A percentile compares a stretch with the other conserved stretches of the same genome.
Conservation (phyloP, 2,113 vertebrate genomes). For the Lampris incognitus region DNA sequence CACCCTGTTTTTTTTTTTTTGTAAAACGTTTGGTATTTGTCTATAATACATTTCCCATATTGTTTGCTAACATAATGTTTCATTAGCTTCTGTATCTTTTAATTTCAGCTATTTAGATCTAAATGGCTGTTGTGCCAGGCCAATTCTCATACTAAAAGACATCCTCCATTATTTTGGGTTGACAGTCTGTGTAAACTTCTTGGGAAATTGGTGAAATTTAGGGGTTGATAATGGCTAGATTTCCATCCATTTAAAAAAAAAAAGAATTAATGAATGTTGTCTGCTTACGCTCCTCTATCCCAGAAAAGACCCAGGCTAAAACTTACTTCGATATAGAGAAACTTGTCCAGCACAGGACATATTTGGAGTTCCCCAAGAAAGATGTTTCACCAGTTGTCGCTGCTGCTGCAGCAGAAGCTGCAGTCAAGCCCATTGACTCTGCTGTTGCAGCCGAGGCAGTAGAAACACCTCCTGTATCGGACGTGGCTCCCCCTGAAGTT, state of each 20-base stretch:
- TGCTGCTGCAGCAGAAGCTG: constrained; percentile 20
- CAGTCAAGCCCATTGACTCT: not conserved
- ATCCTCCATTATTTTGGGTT: not conserved
- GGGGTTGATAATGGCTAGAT: constrained; percentile 4
- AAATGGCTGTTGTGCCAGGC: not conserved
- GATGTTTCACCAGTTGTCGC: constrained; percentile 20
- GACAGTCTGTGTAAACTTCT: not conserved
- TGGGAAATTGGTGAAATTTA: constrained; percentile 2
- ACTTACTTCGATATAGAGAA: constrained; percentile 80
- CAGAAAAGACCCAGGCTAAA: constrained; percentile 70
- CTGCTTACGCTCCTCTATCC: constrained; percentile 60
- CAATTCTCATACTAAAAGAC: not conserved
- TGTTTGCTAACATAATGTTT: not conserved
- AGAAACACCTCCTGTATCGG: not conserved
- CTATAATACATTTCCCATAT: not conserved
- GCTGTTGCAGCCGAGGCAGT: constrained; percentile 26
- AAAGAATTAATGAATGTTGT: constrained; percentile 54
- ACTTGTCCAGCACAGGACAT: constrained; percentile 75
- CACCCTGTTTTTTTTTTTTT: not conserved
- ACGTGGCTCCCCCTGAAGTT: not conserved
- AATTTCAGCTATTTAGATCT: not conserved
- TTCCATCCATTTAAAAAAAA: not conserved
- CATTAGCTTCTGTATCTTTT: not conserved
- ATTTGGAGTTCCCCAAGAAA: constrained; percentile 59
- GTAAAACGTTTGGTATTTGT: not conserved